Percentiles rank a stretch among this genome's conserved stretches.
These are phyloP conservation scores for Myxocyprinus asiaticus DNA, from an alignment of 2,113 vertebrate species.

Conservation along the genomic window DNA sequence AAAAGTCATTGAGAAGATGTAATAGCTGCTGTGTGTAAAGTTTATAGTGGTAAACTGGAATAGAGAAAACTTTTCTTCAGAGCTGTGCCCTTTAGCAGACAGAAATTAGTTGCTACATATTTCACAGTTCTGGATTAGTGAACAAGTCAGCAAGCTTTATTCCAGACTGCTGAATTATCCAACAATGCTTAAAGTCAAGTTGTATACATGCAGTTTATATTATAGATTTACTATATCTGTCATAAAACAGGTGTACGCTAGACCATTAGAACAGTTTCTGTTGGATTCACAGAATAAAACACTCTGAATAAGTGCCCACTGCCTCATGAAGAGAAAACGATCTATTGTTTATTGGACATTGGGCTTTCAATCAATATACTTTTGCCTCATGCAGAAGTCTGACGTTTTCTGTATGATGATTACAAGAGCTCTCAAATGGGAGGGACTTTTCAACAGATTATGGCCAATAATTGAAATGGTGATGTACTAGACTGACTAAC, in stretches of 20 bases:
- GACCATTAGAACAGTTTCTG: background rate
- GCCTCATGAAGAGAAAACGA: no score
- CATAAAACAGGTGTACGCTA: conserved; percentile 3
- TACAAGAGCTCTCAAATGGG: no score
- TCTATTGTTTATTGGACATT: no score
- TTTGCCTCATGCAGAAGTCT: no score
- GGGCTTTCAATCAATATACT: no score
- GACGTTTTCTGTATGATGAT: no score
- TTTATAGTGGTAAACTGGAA: conserved; percentile 41
- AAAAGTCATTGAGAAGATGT: background rate
- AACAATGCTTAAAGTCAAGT: conserved; percentile 13
- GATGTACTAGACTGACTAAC: no score
- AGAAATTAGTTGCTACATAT: conserved; percentile 40
- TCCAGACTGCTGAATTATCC: background rate
- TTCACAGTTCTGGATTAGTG: background rate
- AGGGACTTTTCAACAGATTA: no score
- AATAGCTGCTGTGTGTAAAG: background rate
- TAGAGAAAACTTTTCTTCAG: conserved; percentile 4
- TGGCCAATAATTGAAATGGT: no score
- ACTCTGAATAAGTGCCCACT: background rate
- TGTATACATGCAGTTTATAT: conserved; percentile 34
- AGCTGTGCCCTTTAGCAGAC: conserved; percentile 50
- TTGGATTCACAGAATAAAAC: background rate
- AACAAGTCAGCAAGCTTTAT: conserved; percentile 43
- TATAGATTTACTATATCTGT: conserved; percentile 10